Evolutionary conservation across 1,140 invertebrate species (phyloP).

Genomic region (Campoletis sonorensis): DNA sequence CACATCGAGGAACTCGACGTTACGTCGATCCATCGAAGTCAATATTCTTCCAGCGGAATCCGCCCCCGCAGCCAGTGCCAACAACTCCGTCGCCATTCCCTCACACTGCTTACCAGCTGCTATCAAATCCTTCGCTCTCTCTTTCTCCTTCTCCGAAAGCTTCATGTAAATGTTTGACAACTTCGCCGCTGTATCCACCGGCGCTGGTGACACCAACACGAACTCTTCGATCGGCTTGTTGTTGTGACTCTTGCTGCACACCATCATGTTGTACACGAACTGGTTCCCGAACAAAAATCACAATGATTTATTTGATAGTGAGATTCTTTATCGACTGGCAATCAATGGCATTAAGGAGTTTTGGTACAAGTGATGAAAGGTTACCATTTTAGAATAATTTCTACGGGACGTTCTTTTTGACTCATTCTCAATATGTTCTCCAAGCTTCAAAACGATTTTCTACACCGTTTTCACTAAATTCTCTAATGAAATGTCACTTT

Average conservation of each 20-base stretch:
- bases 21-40: conserved; percentile 93
- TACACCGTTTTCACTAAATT: no score
- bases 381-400: no score
- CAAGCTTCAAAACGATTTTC: no score
- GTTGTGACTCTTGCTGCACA: conserved; percentile 97
- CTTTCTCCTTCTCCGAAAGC: conserved; percentile 96
- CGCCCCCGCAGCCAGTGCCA: conserved; percentile 94
- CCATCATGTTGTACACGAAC: conserved; percentile 99
- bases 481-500: no score
- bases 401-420: no score
- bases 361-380: no score
- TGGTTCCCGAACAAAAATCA: no score
- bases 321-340: no score
- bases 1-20: conserved; percentile 97
- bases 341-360: no score
- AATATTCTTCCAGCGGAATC: conserved; percentile 95
- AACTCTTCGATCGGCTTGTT: conserved; percentile 98
- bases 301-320: no score
- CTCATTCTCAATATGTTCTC: no score
- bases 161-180: conserved; percentile 94
- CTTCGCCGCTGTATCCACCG: conserved; percentile 98
- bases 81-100: conserved; percentile 96
- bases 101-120: conserved; percentile 97
- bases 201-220: conserved; percentile 96
- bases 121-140: conserved; percentile 96